phyloP scores from a whole-genome alignment of 2,113 vertebrate genomes.

The Arizona elegans region DNA sequence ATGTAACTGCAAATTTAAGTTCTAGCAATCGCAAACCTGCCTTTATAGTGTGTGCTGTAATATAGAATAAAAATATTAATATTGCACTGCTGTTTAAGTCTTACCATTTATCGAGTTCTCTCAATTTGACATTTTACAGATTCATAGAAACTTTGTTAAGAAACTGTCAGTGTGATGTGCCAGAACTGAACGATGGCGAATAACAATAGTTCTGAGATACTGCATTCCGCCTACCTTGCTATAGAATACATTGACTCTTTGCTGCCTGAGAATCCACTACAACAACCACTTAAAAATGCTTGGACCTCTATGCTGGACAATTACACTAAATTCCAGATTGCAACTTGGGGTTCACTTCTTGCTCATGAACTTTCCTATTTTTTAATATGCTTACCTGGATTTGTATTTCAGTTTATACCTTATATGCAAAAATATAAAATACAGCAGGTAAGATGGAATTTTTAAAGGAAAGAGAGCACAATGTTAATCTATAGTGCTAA shows the following conservation, averaged over 20 bases:
- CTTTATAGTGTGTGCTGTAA: not conserved
- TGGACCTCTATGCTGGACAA: constrained; percentile 93
- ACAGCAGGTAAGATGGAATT: constrained; percentile 79
- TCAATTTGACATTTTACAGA: constrained; percentile 24
- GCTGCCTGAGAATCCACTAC: constrained; percentile 88
- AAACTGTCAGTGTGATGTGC: constrained; percentile 40
- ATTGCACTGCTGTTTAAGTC: not conserved
- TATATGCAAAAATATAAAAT: constrained; percentile 97
- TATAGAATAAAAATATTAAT: not conserved
- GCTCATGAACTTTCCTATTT: constrained; percentile 90
- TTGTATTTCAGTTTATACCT: constrained; percentile 94
- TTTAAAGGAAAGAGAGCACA: not conserved
- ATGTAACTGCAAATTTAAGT: not conserved
- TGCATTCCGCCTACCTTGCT: constrained; percentile 87
- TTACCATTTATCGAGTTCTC: not conserved
- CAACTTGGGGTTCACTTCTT: constrained; percentile 94
- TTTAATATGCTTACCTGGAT: constrained; percentile 87
- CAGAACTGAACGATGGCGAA: constrained; percentile 70
- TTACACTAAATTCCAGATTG: constrained; percentile 97
- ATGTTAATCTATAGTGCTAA: not conserved
- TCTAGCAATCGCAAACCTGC: not conserved
- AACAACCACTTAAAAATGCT: constrained; percentile 83
- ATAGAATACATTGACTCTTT: constrained; percentile 88
- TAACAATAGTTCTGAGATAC: constrained; percentile 75
- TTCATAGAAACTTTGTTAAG: not conserved